These are phyloP conservation scores for Sardinella longiceps DNA, from an alignment of 2,797 vertebrate genomes.

Conservation along the genomic window DNA sequence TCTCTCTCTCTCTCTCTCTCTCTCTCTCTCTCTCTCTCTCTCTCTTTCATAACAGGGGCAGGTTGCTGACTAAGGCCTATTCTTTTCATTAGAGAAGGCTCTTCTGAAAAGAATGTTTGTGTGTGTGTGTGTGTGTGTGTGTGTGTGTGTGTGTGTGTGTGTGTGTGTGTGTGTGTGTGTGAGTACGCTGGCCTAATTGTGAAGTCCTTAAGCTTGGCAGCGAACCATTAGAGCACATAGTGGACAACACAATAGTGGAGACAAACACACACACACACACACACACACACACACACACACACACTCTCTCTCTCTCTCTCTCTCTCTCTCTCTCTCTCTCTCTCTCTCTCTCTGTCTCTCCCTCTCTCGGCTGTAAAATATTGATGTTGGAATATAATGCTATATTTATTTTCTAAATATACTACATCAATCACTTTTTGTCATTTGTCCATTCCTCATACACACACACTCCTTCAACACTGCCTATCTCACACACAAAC, in stretches of 20 bases:
- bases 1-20: constrained; percentile 66
- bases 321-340: no score
- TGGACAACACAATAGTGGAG: neutral
- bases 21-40: neutral
- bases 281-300: no score
- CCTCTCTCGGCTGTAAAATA: no score
- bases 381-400: no score
- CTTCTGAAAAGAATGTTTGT: constrained; percentile 15
- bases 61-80: constrained; percentile 83
- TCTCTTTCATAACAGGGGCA: constrained; percentile 72
- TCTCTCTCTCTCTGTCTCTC: no score
- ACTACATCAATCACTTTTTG: no score
- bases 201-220: constrained; percentile 27
- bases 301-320: neutral
- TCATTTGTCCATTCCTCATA: neutral
- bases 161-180: neutral
- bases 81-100: constrained; percentile 56
- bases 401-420: no score
- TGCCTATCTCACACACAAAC: neutral
- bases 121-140: constrained; percentile 51
- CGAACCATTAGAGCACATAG: neutral
- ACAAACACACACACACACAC: neutral
- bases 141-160: constrained; percentile 36
- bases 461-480: neutral
- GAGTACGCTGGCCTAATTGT: constrained; percentile 28